phyloP scores from a whole-genome alignment of 2,113 vertebrate species.

The Esox niger region DNA sequence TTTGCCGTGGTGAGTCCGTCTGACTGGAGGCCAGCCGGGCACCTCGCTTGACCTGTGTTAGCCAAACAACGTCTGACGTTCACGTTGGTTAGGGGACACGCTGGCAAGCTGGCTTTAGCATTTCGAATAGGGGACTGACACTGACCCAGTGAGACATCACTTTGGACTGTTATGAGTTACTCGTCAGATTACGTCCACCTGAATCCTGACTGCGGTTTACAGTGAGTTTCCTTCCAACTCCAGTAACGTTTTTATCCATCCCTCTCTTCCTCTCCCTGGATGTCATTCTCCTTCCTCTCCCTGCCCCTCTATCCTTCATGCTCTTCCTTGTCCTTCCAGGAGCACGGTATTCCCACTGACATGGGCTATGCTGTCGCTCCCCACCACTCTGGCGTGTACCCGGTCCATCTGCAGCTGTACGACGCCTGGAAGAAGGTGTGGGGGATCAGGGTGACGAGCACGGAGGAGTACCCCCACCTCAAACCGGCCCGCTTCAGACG shows the following conservation, averaged over 20 bases:
- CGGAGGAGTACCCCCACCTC: constrained; percentile 95
- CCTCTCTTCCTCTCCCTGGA: background rate
- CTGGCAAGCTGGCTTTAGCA: background rate
- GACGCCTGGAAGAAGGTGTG: constrained; percentile 98
- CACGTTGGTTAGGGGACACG: too few species aligned
- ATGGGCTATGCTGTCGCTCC: constrained; percentile 97
- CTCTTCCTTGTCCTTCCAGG: constrained; percentile 63
- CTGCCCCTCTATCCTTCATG: background rate
- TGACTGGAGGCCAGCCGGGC: constrained; percentile 7
- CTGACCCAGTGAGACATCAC: too few species aligned
- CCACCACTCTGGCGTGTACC: constrained; percentile 96
- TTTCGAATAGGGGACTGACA: too few species aligned
- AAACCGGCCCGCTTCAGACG: constrained; percentile 93
- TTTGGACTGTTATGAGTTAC: too few species aligned
- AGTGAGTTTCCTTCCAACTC: background rate
- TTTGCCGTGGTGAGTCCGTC: constrained; percentile 85
- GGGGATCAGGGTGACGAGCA: constrained; percentile 94
- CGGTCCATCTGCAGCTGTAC: constrained; percentile 90
- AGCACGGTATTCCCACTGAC: constrained; percentile 94
- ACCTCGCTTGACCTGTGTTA: too few species aligned
- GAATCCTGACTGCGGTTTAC: too few species aligned
- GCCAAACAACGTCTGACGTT: too few species aligned
- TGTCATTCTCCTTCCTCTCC: background rate
- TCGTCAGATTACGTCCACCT: too few species aligned
- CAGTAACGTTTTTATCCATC: background rate